Base-by-base conservation (phyloP, 2,888 invertebrate species). In the Calephelis perditalis region DNA sequence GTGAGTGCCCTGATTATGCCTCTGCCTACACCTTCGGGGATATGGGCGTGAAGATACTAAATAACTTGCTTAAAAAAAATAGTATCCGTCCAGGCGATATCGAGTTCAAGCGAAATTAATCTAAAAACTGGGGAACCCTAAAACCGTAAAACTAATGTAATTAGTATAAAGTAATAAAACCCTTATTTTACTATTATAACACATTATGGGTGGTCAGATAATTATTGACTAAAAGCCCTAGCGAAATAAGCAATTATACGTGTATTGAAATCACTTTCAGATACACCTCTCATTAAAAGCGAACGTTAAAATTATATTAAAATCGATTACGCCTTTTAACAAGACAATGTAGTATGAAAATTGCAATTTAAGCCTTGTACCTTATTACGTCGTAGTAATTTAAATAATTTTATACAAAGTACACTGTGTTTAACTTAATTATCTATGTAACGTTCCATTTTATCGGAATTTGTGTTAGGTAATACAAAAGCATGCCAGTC, bases 351-450 rank as follows among this genome's bases (percentile, higher is more conserved):
- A 26, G 49, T 49, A 49, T 49, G 15, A 49, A 49, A 49, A 49
- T 49, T 49, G 49, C 26, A 49, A 49, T 49, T 49, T 49, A 49
- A 49, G 4, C 9, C 15, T 49, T 49, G 49, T 26, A 49, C 5
- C 49, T 49, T 26, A 49, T 49, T 15, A 49, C 9, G 49, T 49
- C 49, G 8, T 2, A 4, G 26, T 49, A 49, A 49, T 49, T 49
- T 49, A 15, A 49, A 49, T 49, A 49, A 49, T 49, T 49, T 49
- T 26, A 49, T 26, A 49, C 49, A 49, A 49, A 49, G 49, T 49
- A 49, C 49, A 49, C 49, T 49, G 49, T 49, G 49, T 47, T 47
- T 49, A 49, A 49, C n/a, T n/a, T 49, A 49, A 49, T 49, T 49
- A 26, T 49, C 49, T 49, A 47, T 47, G 46, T 47, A 15, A 12